phyloP scores from a whole-genome alignment of 2,888 invertebrate species.

The Macrosoma leucophasiata region DNA sequence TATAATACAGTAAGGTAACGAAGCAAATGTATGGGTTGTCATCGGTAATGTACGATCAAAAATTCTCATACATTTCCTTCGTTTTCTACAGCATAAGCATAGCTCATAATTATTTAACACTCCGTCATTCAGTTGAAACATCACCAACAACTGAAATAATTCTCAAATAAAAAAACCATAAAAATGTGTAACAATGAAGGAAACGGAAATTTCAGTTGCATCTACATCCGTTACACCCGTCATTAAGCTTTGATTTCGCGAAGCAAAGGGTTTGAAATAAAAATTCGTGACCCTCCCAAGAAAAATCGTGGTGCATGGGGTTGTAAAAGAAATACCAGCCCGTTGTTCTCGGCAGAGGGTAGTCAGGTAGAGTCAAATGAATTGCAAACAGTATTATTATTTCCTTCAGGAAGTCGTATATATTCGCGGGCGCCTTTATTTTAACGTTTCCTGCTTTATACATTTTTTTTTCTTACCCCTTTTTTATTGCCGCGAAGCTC shows the following conservation, averaged over 20 bases:
- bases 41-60: too few species aligned
- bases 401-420: slow-evolving; percentile 76
- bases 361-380: slow-evolving; percentile 74
- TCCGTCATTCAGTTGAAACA: too few species aligned
- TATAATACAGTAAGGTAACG: too few species aligned
- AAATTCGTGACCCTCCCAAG: slow-evolving; percentile 56
- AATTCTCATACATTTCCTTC: too few species aligned
- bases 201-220: slow-evolving; percentile 37
- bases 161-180: too few species aligned
- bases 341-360: slow-evolving; percentile 70
- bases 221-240: slow-evolving; percentile 34
- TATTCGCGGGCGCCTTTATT: slow-evolving; percentile 71
- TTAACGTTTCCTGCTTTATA: slow-evolving; percentile 69
- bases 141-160: too few species aligned
- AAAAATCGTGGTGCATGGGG: slow-evolving; percentile 57
- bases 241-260: slow-evolving; percentile 63
- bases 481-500: slow-evolving; percentile 71
- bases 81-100: too few species aligned
- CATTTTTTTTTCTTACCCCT: slow-evolving; percentile 70
- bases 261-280: slow-evolving; percentile 66
- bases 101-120: too few species aligned
- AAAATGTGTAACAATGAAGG: too few species aligned
- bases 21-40: too few species aligned
- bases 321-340: slow-evolving; percentile 47
- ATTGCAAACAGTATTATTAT: slow-evolving; percentile 78